Conservation (phyloP, 2,888 invertebrate species). For the Hylaea fasciaria region DNA sequence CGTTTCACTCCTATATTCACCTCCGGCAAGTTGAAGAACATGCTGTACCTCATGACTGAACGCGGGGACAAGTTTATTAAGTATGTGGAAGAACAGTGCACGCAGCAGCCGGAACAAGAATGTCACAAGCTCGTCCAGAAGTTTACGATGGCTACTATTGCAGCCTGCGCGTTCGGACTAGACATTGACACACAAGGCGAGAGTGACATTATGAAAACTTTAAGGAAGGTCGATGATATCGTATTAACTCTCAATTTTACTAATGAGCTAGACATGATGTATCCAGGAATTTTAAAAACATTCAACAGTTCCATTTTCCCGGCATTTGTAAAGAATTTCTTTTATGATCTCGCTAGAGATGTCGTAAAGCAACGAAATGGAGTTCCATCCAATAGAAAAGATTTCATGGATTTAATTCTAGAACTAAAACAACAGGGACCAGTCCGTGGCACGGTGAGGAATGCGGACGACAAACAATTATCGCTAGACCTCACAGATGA, state of each 20-base stretch:
- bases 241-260: conserved; percentile 36
- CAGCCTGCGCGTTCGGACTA: conserved; percentile 60
- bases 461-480: conserved; percentile 30
- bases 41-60: conserved; percentile 60
- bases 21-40: conserved; percentile 64
- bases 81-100: conserved; percentile 39
- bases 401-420: conserved; percentile 63
- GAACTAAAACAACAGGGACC: conserved; percentile 53
- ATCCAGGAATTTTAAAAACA: conserved; percentile 55
- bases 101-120: conserved; percentile 46
- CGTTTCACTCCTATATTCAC: conserved; percentile 64
- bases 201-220: conserved; percentile 16
- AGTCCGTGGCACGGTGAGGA: conserved; percentile 42
- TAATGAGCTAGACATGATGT: conserved; percentile 56
- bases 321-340: conserved; percentile 44
- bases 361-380: conserved; percentile 55
- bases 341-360: conserved; percentile 47
- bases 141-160: conserved; percentile 55
- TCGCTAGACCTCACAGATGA: conserved; percentile 55
- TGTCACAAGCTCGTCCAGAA: conserved; percentile 50
- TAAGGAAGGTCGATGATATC: conserved; percentile 40
- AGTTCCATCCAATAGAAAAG: conserved; percentile 48
- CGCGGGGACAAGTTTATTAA: conserved; percentile 52
- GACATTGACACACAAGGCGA: conserved; percentile 47
- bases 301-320: conserved; percentile 53